These are phyloP conservation scores for Neolamprologus cancellatus DNA, from an alignment of 2,113 vertebrate species.

Conservation along the genomic window DNA sequence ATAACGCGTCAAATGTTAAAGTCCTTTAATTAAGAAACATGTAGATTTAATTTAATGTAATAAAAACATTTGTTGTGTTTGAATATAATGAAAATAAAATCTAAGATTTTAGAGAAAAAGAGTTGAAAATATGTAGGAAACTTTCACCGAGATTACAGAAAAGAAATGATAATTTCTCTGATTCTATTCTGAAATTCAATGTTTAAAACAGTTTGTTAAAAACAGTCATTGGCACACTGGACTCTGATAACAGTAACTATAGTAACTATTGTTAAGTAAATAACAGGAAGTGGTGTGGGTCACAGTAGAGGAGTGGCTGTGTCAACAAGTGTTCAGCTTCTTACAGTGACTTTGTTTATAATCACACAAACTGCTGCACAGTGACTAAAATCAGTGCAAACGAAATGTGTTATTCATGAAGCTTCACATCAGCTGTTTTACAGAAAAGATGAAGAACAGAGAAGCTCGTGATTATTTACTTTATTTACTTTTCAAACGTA, in stretches of 20 bases:
- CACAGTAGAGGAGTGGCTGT: neutral
- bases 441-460: neutral
- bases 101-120: accelerated
- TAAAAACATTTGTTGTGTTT: neutral
- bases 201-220: accelerated
- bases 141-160: neutral
- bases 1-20: neutral
- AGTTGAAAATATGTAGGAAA: neutral
- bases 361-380: neutral
- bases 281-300: neutral
- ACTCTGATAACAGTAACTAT: neutral
- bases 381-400: neutral
- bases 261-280: neutral
- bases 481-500: neutral
- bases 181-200: neutral
- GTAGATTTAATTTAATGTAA: neutral
- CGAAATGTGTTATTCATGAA: accelerated
- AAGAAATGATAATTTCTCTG: neutral
- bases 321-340: neutral
- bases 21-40: neutral
- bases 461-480: neutral
- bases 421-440: neutral
- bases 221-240: neutral
- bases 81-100: neutral
- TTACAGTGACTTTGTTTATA: neutral